These are phyloP conservation scores for Trachelus troglodyta DNA, from an alignment of 2,888 invertebrate genomes.

Conservation along the genomic window DNA sequence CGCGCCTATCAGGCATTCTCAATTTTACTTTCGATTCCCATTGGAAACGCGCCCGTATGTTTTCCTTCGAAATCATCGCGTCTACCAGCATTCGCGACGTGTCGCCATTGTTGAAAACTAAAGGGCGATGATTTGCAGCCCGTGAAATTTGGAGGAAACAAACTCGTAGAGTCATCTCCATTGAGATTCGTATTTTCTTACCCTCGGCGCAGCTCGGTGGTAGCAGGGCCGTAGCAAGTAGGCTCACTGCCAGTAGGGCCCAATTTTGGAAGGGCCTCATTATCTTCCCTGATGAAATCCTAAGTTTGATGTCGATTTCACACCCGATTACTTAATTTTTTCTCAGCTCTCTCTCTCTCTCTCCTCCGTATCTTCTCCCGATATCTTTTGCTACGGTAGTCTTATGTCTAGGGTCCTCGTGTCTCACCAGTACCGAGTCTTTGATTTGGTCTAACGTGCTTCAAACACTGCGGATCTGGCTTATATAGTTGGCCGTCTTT, in stretches of 20 bases:
- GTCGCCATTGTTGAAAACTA: neutral
- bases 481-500: constrained; percentile 65
- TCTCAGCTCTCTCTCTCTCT: no score
- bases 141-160: neutral
- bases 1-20: neutral
- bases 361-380: neutral
- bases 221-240: constrained; percentile 52
- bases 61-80: neutral
- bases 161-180: neutral
- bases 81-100: neutral
- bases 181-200: constrained; percentile 37
- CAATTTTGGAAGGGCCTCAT: constrained; percentile 55
- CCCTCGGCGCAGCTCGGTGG: constrained; percentile 57
- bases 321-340: neutral
- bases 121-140: neutral
- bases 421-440: constrained; percentile 25
- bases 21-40: constrained; percentile 5
- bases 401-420: neutral
- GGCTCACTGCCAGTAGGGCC: constrained; percentile 50
- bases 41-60: neutral
- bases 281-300: constrained; percentile 20
- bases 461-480: constrained; percentile 60
- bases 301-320: neutral
- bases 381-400: neutral
- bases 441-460: constrained; percentile 64